phyloP scores from a whole-genome alignment of 2,113 vertebrate species.

The Lucifuga dentata region DNA sequence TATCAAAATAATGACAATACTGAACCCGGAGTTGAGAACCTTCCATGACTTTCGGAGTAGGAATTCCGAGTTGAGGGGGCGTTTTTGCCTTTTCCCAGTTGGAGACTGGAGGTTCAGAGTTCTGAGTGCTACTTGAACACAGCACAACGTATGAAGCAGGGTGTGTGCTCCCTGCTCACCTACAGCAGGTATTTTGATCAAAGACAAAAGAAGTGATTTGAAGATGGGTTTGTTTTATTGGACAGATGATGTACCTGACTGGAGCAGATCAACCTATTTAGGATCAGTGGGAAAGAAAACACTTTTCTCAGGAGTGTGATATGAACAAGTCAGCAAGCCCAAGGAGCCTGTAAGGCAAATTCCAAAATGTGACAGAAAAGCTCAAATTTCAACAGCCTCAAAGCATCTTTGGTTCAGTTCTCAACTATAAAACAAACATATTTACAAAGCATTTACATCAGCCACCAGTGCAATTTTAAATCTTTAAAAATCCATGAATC shows the following conservation, averaged over 20 bases:
- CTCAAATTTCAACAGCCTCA: constrained; percentile 37
- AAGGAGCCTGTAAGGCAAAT: background rate
- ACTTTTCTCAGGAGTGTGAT: constrained; percentile 26
- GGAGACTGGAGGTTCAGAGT: too few species aligned
- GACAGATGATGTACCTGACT: constrained; percentile 42
- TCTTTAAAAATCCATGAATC: constrained; percentile 15
- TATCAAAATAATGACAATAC: too few species aligned
- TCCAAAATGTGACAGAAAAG: constrained; percentile 23
- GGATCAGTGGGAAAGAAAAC: background rate
- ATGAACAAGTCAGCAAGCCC: constrained; percentile 23
- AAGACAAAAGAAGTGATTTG: background rate
- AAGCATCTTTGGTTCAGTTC: constrained; percentile 80
- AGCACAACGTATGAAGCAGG: too few species aligned
- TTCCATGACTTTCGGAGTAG: too few species aligned
- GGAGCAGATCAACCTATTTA: constrained; percentile 10
- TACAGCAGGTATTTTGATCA: too few species aligned
- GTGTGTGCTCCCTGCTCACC: too few species aligned
- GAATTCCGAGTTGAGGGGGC: too few species aligned
- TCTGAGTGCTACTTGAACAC: too few species aligned
- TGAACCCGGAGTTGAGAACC: too few species aligned
- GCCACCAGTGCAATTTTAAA: constrained; percentile 62
- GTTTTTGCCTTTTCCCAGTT: too few species aligned
- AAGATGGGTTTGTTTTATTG: constrained; percentile 53
- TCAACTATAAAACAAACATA: constrained; percentile 57
- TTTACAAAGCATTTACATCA: constrained; percentile 75